Conservation (phyloP, 1,140 invertebrate species). For the Kradibia gibbosae region DNA sequence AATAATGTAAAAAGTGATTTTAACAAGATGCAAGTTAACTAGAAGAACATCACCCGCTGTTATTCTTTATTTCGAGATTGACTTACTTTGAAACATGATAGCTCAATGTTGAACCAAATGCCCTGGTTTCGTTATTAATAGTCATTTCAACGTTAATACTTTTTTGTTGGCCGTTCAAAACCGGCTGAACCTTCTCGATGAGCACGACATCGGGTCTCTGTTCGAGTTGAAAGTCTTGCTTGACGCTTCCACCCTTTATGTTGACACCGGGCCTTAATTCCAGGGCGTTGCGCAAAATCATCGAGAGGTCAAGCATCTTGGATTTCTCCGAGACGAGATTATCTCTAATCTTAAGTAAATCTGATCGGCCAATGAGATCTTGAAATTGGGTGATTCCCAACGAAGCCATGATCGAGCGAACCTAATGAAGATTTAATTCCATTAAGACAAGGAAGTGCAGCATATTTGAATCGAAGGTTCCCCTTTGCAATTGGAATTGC, state of each 20-base stretch:
- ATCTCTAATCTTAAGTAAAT: conserved; percentile 81
- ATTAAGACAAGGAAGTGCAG: too few relatives aligned
- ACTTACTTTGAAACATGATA: conserved; percentile 93
- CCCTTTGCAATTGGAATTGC: too few relatives aligned
- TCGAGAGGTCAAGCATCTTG: conserved; percentile 86
- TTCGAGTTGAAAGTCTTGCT: conserved; percentile 93
- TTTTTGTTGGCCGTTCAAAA: conserved; percentile 82
- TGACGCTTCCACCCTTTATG: conserved; percentile 90
- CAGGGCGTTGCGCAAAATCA: conserved; percentile 91
- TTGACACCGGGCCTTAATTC: conserved; percentile 91
- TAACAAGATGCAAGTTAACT: too few relatives aligned
- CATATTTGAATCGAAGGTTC: too few relatives aligned
- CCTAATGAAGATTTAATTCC: conserved; percentile 75
- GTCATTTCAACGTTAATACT: conserved; percentile 83
- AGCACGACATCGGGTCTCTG: conserved; percentile 90
- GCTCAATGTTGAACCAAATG: conserved; percentile 94
- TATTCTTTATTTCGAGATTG: not conserved
- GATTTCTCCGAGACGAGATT: conserved; percentile 81
- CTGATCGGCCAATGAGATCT: conserved; percentile 95
- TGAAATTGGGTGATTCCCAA: conserved; percentile 92
- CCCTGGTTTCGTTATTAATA: conserved; percentile 93
- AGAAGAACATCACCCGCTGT: too few relatives aligned
- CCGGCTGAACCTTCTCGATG: conserved; percentile 82
- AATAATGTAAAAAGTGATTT: conserved; percentile 30
- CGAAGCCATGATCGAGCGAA: conserved; percentile 90